Percentiles rank a stretch among this genome's conserved stretches.
These are phyloP conservation scores for Takifugu bimaculatus DNA, from an alignment of 2,113 vertebrate genomes.

Conservation along the genomic window DNA sequence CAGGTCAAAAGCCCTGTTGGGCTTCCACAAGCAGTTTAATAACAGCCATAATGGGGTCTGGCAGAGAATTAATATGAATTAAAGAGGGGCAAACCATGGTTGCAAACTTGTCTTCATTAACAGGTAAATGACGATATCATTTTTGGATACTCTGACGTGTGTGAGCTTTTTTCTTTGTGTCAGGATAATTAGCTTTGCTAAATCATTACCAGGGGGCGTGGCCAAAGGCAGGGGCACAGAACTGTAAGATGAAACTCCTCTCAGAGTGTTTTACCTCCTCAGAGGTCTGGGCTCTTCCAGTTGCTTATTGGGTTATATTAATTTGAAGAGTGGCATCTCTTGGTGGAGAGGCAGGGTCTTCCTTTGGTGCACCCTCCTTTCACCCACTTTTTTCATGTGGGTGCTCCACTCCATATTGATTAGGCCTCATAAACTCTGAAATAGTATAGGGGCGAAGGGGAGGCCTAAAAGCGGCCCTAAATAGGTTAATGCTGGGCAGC, in stretches of 20 bases:
- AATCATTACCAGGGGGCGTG: slow-evolving; percentile 42
- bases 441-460: slow-evolving; percentile 59
- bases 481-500: slow-evolving; percentile 66
- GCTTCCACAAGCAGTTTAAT: slow-evolving; percentile 67
- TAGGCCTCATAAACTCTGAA: slow-evolving; percentile 70
- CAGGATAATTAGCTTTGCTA: slow-evolving; percentile 62
- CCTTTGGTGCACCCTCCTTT: slow-evolving; percentile 57
- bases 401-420: slow-evolving; percentile 74
- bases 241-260: slow-evolving; percentile 46
- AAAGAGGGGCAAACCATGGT: slow-evolving; percentile 62
- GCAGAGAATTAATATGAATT: slow-evolving; percentile 76
- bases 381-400: slow-evolving; percentile 48
- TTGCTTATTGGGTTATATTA: slow-evolving; percentile 62
- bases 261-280: slow-evolving; percentile 42
- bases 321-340: slow-evolving; percentile 60
- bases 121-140: slow-evolving; percentile 69
- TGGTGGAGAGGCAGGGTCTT: slow-evolving; percentile 37
- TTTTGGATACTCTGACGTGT: slow-evolving; percentile 24
- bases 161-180: slow-evolving; percentile 58
- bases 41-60: slow-evolving; percentile 65
- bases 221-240: slow-evolving; percentile 33
- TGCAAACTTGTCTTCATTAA: slow-evolving; percentile 75
- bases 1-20: slow-evolving; percentile 63
- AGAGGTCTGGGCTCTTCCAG: slow-evolving; percentile 38
- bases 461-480: slow-evolving; percentile 70